These are phyloP conservation scores for Otolemur crassicaudatus DNA, from an alignment of 2,797 vertebrate genomes.

Conservation along the genomic window DNA sequence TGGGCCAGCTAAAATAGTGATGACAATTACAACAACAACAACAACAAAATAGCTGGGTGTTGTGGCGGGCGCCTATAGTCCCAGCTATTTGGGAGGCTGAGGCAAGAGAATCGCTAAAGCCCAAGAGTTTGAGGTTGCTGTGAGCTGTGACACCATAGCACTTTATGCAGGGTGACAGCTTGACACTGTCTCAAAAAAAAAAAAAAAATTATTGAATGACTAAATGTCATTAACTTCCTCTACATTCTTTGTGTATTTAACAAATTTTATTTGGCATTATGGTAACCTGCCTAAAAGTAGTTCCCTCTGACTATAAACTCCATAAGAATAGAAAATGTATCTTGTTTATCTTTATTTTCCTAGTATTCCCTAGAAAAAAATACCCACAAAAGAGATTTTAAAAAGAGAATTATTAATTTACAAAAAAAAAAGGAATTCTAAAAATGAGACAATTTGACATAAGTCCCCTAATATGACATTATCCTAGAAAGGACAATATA, in stretches of 20 bases:
- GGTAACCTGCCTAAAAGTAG: background rate
- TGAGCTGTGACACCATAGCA: too few relatives aligned
- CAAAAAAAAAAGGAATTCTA: background rate
- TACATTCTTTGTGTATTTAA: background rate
- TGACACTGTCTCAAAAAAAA: too few relatives aligned
- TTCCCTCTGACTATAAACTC: background rate
- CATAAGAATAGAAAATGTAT: background rate
- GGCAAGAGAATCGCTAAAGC: too few relatives aligned
- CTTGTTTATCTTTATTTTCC: conserved; percentile 1
- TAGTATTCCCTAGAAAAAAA: background rate
- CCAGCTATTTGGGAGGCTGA: too few relatives aligned
- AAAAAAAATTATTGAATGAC: background rate
- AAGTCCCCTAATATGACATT: background rate
- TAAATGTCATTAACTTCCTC: conserved; percentile 24
- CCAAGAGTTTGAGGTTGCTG: too few relatives aligned
- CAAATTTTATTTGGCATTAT: conserved; percentile 9
- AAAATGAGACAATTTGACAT: background rate
- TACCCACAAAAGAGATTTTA: background rate
- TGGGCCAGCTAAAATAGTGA: too few relatives aligned
- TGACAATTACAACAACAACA: too few relatives aligned
- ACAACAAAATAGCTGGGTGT: too few relatives aligned
- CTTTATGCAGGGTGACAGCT: too few relatives aligned
- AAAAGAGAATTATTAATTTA: background rate
- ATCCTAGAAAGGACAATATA: background rate
- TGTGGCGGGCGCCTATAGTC: too few relatives aligned